Evolutionary conservation across 2,797 vertebrate genomes (phyloP), one percentile per base, ranked within the genome.

Genomic region (Sternarchorhynchus goeldii): DNA sequence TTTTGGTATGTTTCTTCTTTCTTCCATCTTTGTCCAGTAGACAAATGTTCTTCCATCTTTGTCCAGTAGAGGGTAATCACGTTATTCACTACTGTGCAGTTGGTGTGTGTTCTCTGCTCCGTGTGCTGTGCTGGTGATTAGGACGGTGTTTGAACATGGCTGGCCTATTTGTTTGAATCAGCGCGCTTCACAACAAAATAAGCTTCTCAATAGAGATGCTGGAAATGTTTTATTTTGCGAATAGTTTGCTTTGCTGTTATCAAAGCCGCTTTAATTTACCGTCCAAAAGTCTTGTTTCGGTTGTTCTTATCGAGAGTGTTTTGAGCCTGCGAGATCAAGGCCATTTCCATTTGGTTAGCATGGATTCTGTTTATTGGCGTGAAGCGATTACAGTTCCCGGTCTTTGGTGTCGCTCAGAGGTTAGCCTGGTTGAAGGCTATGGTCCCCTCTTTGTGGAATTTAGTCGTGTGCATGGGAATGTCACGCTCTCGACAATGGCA

Each of bases 51-150:
- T 50, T 50, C 45, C 75, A 12, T 69, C 0, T 83, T 41, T 83
- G 16, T 65, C 90, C 93, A 92, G 88, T 88, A 93, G 93, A 92
- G 91, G 92, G 92, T 91, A 93, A 89, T 93, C 85, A 89, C 90
- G 90, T 60, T 86, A 62, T 92, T 90, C 79, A 85, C 83, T 77
- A 31, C 20, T 77, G 82, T 78, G 1, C 29, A 10, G 34, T 10
- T 34, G 18, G 21, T 4, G 3, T 41, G 34, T 70, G 36, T 41
- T 25, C 29, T 16, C 20, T 2, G 2, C 57, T 16, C n/a, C 6
- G 18, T 50, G 1, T 31, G 0, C 1, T 29, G 39, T 58, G 18
- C 1, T 2, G 57, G 1, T 89, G 88, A 88, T 89, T 86, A 87
- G 80, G 53, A 58, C 79, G 79, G 73, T 85, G 87, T 90, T 89